Evolutionary conservation across 2,113 vertebrate species (phyloP).

Genomic region (Hymenochirus boettgeri): DNA sequence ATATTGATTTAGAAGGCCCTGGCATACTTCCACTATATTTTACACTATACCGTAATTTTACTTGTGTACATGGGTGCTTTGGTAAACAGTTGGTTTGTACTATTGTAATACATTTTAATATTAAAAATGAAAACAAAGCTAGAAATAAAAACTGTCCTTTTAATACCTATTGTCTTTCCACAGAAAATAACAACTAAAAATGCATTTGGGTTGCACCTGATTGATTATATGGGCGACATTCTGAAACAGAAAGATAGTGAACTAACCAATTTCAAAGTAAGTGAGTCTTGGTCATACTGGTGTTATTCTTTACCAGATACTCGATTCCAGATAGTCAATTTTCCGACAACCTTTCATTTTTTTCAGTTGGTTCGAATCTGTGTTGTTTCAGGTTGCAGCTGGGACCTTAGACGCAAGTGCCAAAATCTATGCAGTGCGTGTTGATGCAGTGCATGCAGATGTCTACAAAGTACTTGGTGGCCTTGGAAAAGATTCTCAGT

Average conservation of each 20-base stretch:
- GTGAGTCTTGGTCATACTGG: rapidly evolving
- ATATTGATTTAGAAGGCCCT: too few species aligned
- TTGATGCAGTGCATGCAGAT: conserved; percentile 85
- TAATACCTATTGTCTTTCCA: too few species aligned
- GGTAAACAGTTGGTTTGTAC: too few species aligned
- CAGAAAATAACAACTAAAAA: conserved; percentile 98
- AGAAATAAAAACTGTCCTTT: background rate
- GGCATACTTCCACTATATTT: too few species aligned
- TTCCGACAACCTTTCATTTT: background rate
- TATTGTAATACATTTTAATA: too few species aligned
- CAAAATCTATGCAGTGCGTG: conserved; percentile 89
- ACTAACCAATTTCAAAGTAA: conserved; percentile 87
- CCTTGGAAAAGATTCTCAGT: conserved; percentile 69
- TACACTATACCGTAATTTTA: too few species aligned
- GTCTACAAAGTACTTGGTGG: conserved; percentile 83
- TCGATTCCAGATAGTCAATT: background rate
- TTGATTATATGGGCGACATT: conserved; percentile 91
- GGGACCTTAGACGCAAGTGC: conserved; percentile 90
- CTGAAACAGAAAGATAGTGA: conserved; percentile 83
- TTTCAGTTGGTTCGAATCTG: too few species aligned
- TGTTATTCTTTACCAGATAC: background rate
- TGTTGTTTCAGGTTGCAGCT: conserved; percentile 77
- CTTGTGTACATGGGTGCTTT: too few species aligned
- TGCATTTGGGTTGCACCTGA: conserved; percentile 88
- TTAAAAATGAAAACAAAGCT: too few species aligned